phyloP scores from a whole-genome alignment of 1,140 invertebrate genomes.

The Sycobia sp. region DNA sequence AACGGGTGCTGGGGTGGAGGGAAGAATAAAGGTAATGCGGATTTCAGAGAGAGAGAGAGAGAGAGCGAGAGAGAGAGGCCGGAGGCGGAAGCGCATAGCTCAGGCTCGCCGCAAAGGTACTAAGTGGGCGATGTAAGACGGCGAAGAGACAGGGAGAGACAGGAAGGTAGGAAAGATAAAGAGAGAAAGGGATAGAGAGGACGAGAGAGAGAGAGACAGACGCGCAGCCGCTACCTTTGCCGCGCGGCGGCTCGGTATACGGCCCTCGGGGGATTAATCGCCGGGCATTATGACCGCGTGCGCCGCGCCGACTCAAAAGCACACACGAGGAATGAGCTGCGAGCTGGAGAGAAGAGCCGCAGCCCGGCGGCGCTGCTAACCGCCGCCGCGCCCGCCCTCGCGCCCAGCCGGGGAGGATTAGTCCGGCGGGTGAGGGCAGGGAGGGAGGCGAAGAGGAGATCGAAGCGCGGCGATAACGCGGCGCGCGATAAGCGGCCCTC shows the following conservation, averaged over 20 bases:
- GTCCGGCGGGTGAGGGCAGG: neutral
- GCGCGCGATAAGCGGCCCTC: no score
- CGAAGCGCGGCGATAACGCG: no score
- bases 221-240: no score
- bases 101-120: conserved; percentile 36
- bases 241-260: no score
- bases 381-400: no score
- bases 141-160: conserved; percentile 4
- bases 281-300: conserved; percentile 51
- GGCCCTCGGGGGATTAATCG: conserved; percentile 56
- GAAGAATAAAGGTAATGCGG: neutral
- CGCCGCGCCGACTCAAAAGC: conserved; percentile 49
- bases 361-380: no score
- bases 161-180: no score
- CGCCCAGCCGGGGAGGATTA: no score
- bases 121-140: conserved; percentile 39
- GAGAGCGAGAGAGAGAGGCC: neutral
- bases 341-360: conserved; percentile 19
- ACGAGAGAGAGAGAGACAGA: no score
- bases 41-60: no score
- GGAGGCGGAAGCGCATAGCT: neutral
- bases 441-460: no score
- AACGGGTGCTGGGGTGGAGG: conserved; percentile 7
- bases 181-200: no score
- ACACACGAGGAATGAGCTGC: conserved; percentile 38